A percentile compares a stretch with the other conserved stretches of the same genome.
phyloP scores from a whole-genome alignment of 2,113 vertebrate genomes.

The Psophia crepitans region DNA sequence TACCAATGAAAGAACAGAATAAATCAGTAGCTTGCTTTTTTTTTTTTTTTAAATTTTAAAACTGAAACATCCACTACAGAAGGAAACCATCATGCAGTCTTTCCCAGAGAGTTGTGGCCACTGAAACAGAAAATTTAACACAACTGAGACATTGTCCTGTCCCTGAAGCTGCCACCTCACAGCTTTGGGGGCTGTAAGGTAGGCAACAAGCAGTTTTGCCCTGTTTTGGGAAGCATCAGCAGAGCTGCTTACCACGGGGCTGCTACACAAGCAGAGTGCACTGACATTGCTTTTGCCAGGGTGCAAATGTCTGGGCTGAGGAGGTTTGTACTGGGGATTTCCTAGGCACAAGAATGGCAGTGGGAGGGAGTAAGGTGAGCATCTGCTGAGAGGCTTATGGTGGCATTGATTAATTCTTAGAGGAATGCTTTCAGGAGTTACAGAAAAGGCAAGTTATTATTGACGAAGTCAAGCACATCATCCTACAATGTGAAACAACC shows the following conservation, averaged over 20 bases:
- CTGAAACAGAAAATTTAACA: slow-evolving; percentile 24
- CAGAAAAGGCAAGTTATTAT: background rate
- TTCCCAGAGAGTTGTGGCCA: slow-evolving; percentile 28
- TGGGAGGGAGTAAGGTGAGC: background rate
- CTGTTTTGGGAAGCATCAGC: background rate
- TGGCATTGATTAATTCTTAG: background rate
- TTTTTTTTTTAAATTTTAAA: background rate
- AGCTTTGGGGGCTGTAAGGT: background rate
- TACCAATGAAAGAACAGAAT: slow-evolving; percentile 57
- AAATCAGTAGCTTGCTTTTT: background rate
- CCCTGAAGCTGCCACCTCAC: background rate
- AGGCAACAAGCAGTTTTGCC: background rate
- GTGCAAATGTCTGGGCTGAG: background rate
- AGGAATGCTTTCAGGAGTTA: background rate
- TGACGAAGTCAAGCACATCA: background rate
- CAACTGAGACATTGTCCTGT: background rate
- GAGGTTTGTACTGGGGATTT: background rate
- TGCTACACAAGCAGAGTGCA: background rate
- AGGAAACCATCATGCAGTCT: background rate
- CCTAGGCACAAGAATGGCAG: background rate
- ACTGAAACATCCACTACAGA: background rate
- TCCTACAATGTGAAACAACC: background rate
- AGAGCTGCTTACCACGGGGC: background rate
- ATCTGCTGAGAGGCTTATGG: background rate
- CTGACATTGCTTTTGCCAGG: background rate